These are phyloP conservation scores for Microcebus ravelobensis DNA, from an alignment of 2,113 vertebrate genomes.

Conservation along the genomic window DNA sequence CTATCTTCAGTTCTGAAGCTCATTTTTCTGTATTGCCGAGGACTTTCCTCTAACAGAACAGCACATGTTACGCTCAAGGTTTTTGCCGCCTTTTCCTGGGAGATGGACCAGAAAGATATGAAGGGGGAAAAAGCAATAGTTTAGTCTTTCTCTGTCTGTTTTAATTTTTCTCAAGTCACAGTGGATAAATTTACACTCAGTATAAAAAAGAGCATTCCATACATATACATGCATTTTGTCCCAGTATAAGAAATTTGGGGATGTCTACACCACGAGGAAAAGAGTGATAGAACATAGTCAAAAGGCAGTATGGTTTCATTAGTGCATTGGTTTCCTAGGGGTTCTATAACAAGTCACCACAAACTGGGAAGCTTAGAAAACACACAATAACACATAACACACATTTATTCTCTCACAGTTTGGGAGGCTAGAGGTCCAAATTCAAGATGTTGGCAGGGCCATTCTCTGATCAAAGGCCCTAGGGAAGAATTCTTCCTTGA, in stretches of 20 bases:
- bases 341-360: not conserved
- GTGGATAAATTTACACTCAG: not conserved
- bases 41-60: not conserved
- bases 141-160: not conserved
- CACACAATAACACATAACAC: not conserved
- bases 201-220: not conserved
- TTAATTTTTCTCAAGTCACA: not conserved
- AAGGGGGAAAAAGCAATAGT: not conserved
- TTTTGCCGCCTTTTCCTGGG: too few relatives aligned
- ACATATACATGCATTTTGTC: not conserved
- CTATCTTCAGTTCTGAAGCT: not conserved
- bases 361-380: not conserved
- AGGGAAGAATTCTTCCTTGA: not conserved
- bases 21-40: not conserved
- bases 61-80: accelerated
- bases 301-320: not conserved
- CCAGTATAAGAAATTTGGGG: too few relatives aligned
- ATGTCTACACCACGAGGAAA: not conserved
- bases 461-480: not conserved
- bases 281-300: not conserved
- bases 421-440: not conserved
- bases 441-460: not conserved
- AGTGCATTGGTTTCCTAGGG: accelerated
- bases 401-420: not conserved
- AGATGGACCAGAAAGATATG: not conserved